Conservation (phyloP, 2,888 invertebrate genomes). For the Cerceris ruficornis region DNA sequence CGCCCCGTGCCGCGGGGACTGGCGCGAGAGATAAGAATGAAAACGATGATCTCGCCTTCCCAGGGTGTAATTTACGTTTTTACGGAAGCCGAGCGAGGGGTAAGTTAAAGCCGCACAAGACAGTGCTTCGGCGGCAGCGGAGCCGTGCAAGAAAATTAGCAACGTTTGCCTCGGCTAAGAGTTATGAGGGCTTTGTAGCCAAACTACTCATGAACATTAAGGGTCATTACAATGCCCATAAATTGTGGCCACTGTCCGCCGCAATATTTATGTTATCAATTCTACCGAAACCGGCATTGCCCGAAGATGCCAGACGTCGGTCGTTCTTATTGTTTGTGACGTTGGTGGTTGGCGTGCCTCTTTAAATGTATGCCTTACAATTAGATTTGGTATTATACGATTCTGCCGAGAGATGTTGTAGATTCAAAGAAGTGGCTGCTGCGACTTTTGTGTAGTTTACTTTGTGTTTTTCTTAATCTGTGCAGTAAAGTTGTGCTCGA, state of each 20-base stretch:
- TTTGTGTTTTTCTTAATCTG: too few relatives aligned
- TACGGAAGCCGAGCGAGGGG: slow-evolving; percentile 46
- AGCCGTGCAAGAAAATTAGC: slow-evolving; percentile 71
- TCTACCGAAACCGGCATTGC: slow-evolving; percentile 56
- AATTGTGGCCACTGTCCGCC: slow-evolving; percentile 77
- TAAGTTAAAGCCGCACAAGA: slow-evolving; percentile 35
- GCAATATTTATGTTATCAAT: slow-evolving; percentile 80
- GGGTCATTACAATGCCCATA: slow-evolving; percentile 80
- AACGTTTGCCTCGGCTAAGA: slow-evolving; percentile 71
- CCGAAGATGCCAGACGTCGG: slow-evolving; percentile 30
- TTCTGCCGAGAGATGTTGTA: background rate
- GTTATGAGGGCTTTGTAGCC: slow-evolving; percentile 76
- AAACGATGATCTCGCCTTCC: slow-evolving; percentile 60
- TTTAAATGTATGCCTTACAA: background rate
- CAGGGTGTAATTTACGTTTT: slow-evolving; percentile 65
- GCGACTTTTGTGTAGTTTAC: too few relatives aligned
- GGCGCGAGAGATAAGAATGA: slow-evolving; percentile 57
- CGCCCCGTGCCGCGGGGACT: slow-evolving; percentile 10
- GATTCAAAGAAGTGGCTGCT: too few relatives aligned
- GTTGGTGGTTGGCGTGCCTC: background rate
- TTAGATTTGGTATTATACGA: background rate
- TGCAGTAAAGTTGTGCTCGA: too few relatives aligned
- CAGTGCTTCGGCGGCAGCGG: slow-evolving; percentile 51
- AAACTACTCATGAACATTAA: slow-evolving; percentile 80
- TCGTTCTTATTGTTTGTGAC: background rate